Base-by-base conservation (phyloP, 2,113 vertebrate species). In the Cromileptes altivelis region DNA sequence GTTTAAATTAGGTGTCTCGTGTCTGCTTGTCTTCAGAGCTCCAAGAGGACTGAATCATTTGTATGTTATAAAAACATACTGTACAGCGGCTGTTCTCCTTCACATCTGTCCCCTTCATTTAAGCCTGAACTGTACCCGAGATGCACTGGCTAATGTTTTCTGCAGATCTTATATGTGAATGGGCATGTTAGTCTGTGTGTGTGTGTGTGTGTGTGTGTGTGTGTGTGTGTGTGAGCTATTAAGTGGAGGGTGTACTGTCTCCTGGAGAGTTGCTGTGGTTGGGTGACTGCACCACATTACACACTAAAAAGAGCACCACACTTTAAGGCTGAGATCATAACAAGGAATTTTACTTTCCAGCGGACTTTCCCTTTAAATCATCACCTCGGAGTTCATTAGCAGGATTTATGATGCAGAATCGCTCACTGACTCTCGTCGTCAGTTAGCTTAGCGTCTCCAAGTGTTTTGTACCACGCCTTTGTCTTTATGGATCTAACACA, bases 401-500 rank as follows among this genome's bases (percentile, higher is more conserved):
- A 60, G 64, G 74, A 85, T 88, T 78, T 89, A 83, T 78, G 68
- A 76, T 68, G 60, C 37, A 0, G 68, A 70, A 62, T 68, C 6
- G 1, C 73, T 81, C 82, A 58, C 7, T 17, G 85, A 75, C 47
- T 83, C 50, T 15, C 42, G 21, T 37, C 45, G n/a, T 75, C 61
- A 37, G 60, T 50, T 47, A 30, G 64, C 67, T 78, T 47, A 63
- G 52, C 6, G 50, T 69, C 73, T 62, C n/a, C 0, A 52, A 85
- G 61, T 70, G 79, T 21, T 63, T 56, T 40, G 58, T 4, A 52
- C 88, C 87, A 76, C 86, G 67, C 88, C 88, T 92, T 85, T 71
- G 76, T 75, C 79, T 79, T 85, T 58, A 84, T 45, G 80, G 88
- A 89, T 92, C 88, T 71, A 64, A 91, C 75, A 63, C 91, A 94